Evolutionary conservation across 2,797 vertebrate species (phyloP).

Genomic region (Monodelphis domestica): DNA sequence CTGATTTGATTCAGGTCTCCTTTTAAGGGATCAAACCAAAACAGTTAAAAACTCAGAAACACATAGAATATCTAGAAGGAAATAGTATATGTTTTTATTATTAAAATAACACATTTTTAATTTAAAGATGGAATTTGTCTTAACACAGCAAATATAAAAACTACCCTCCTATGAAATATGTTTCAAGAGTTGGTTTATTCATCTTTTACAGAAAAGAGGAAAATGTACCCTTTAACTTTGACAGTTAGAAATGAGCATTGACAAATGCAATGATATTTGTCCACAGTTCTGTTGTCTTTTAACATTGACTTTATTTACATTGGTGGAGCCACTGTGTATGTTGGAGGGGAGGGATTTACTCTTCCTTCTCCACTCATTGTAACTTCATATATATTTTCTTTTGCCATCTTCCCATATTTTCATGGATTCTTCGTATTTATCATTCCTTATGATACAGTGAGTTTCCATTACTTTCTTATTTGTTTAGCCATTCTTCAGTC

Average conservation of each 20-base stretch:
- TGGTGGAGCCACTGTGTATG: neutral
- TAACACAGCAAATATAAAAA: neutral
- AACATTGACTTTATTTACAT: neutral
- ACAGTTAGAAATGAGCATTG: neutral
- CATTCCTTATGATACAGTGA: neutral
- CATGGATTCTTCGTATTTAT: neutral
- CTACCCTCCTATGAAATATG: neutral
- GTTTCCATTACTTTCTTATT: neutral
- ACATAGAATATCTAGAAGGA: neutral
- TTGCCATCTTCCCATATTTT: neutral
- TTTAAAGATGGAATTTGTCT: neutral
- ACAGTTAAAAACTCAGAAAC: neutral
- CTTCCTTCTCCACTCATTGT: neutral
- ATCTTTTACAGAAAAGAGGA: neutral
- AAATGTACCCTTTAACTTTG: neutral
- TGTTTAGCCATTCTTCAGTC: neutral
- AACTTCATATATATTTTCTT: neutral
- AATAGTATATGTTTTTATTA: no score
- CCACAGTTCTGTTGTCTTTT: neutral
- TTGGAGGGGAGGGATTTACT: no score
- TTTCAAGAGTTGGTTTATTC: neutral
- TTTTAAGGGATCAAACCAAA: constrained; percentile 25
- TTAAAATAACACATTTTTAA: no score
- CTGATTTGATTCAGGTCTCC: neutral
- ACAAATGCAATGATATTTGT: neutral